phyloP scores from a whole-genome alignment of 2,888 invertebrate species.

The Leptogaster cylindrica region DNA sequence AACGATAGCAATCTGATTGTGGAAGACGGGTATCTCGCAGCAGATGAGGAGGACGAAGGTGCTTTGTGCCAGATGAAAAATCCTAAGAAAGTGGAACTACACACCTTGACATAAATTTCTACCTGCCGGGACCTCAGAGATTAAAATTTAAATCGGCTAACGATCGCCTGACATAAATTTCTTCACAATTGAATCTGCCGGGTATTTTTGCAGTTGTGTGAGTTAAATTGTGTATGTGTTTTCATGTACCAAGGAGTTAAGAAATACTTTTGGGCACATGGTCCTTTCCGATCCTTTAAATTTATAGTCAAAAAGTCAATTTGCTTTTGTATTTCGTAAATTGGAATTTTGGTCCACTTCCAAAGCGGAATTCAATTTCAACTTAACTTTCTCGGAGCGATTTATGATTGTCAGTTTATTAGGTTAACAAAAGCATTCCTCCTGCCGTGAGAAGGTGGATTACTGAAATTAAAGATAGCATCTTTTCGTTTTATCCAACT shows the following conservation, averaged over 20 bases:
- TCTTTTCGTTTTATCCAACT: too few relatives aligned
- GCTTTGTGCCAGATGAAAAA: neutral
- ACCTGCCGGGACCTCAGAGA: constrained; percentile 36
- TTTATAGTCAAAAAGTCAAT: constrained; percentile 38
- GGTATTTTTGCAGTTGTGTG: constrained; percentile 12
- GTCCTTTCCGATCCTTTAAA: constrained; percentile 35
- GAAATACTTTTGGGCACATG: constrained; percentile 15
- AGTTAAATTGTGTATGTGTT: neutral
- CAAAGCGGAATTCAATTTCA: constrained; percentile 31
- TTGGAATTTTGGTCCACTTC: constrained; percentile 25
- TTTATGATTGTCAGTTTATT: constrained; percentile 5
- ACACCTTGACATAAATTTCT: constrained; percentile 38
- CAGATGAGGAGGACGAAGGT: neutral
- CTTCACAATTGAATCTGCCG: constrained; percentile 33
- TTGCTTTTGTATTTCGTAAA: constrained; percentile 36
- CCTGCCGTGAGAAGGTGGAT: too few relatives aligned
- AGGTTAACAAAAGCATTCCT: constrained; percentile 1
- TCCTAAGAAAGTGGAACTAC: constrained; percentile 34
- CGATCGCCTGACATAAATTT: constrained; percentile 41
- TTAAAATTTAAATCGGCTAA: constrained; percentile 42
- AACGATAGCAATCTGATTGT: neutral
- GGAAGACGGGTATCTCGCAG: neutral
- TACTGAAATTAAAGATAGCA: too few relatives aligned
- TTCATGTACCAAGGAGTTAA: too few relatives aligned
- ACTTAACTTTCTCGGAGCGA: constrained; percentile 25